Base-by-base conservation (phyloP, 2,113 vertebrate species). In the Kobus ellipsiprymnus region DNA sequence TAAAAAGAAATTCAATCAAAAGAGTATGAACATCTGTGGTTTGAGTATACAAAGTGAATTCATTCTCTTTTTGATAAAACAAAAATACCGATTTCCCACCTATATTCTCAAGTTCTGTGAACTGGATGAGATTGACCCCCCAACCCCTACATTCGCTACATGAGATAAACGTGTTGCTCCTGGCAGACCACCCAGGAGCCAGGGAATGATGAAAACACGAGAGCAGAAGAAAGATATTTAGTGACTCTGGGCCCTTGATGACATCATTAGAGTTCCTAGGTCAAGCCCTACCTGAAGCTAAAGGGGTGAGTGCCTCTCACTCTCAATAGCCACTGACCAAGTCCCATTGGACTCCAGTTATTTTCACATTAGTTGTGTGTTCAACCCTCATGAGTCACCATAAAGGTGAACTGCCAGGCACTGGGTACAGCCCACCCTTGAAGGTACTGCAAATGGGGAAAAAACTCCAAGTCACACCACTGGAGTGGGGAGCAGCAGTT, bases 31-130 rank as follows among this genome's bases (percentile, higher is more conserved):
- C 57, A 91, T 54, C n/a, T 86, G 50, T 71, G 33, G 40, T 27
- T 88, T 95, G 23, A 54, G 57, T 80, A 33, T 97, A 48, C 74
- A 97, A 95, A 91, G 74, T 74, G 81, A 92, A 91, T 60, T 67
- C 12, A 78, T 33, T 52, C 25, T 96, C 89, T 19, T 81, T 91
- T 48, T 94, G 36, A 2, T 86, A 10, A 62, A 54, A 89, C n/a
- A 48, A 64, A 36, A 8, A 7, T 17, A 44, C 85, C 62, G 30
- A 93, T 77, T 46, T 36, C 46, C 40, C n/a, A 94, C 50, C 21
- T 83, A n/a, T 83, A 48, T 91, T 88, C 60, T 81, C 11, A 21
- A 80, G 74, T 27, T 25, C 30, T 52, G 30, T 27, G 64, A 85
- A 48, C 40, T 87, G 57, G 55, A 21, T 88, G 21, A 14, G 71